Percentiles rank a stretch among this genome's conserved stretches.
phyloP scores from a whole-genome alignment of 2,113 vertebrate genomes.

The Ceyx cyanopectus region DNA sequence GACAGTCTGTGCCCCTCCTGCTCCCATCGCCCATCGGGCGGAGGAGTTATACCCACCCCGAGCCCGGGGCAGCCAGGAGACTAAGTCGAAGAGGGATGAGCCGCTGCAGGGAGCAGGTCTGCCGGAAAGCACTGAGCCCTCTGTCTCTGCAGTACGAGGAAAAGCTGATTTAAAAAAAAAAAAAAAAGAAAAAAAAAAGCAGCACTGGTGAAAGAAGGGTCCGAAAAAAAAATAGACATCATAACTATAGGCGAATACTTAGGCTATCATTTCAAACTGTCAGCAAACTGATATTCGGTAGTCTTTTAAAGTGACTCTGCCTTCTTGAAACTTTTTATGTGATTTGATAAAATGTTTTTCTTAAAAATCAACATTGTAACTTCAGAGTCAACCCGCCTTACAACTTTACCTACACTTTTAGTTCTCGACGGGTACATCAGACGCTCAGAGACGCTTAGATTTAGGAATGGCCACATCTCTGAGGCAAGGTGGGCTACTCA shows the following conservation, averaged over 20 bases:
- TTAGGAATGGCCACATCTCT: not conserved
- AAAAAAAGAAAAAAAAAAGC: not conserved
- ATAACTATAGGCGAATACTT: conserved; percentile 59
- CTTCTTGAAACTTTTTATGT: conserved; percentile 54
- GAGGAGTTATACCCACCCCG: no score
- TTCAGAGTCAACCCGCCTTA: not conserved
- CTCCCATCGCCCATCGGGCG: not conserved
- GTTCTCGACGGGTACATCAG: not conserved
- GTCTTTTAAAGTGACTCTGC: conserved; percentile 77
- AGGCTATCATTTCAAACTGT: conserved; percentile 82
- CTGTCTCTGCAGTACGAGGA: not conserved
- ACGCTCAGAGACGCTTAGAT: not conserved
- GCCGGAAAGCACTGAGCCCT: not conserved
- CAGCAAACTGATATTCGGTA: conserved; percentile 81
- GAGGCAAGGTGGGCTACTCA: not conserved
- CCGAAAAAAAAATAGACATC: conserved; percentile 58
- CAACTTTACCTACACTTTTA: conserved; percentile 10
- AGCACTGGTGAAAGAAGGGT: not conserved
- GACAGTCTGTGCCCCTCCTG: not conserved
- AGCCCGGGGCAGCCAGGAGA: not conserved
- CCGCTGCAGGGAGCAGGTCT: not conserved
- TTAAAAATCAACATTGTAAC: not conserved
- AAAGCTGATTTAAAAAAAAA: not conserved
- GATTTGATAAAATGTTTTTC: conserved; percentile 73
- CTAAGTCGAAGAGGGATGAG: not conserved